These are phyloP conservation scores for Thymelicus acteon DNA, from an alignment of 2,888 invertebrate genomes.

Conservation along the genomic window DNA sequence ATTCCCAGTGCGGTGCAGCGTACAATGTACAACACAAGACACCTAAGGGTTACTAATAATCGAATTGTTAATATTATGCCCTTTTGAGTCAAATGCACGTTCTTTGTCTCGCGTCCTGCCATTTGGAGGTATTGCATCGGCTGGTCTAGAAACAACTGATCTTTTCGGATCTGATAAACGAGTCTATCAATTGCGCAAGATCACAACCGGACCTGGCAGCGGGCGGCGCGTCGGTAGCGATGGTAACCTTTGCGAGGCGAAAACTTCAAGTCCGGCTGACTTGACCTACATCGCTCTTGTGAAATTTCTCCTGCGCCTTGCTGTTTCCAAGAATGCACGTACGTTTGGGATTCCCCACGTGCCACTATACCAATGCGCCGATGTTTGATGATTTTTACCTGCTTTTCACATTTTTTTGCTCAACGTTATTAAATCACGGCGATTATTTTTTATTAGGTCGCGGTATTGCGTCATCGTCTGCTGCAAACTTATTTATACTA, in stretches of 20 bases:
- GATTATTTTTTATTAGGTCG: slow-evolving; percentile 12
- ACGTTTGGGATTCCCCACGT: slow-evolving; percentile 71
- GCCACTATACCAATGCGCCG: slow-evolving; percentile 39
- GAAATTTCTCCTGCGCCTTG: slow-evolving; percentile 79
- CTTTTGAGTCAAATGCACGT: slow-evolving; percentile 4
- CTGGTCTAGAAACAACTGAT: slow-evolving; percentile 67
- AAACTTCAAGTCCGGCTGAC: slow-evolving; percentile 81
- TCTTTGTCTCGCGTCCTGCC: slow-evolving; percentile 33
- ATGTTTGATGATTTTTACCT: slow-evolving; percentile 36
- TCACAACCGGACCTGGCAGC: slow-evolving; percentile 70
- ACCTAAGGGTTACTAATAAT: slow-evolving; percentile 9
- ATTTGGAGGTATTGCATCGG: slow-evolving; percentile 42
- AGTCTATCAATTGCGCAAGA: slow-evolving; percentile 77
- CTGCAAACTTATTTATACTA: not conserved
- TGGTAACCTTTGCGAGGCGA: slow-evolving; percentile 80
- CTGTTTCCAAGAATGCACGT: slow-evolving; percentile 72
- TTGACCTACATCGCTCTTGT: slow-evolving; percentile 81
- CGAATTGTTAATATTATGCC: slow-evolving; percentile 9
- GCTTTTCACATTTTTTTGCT: slow-evolving; percentile 21
- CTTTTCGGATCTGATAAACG: slow-evolving; percentile 76
- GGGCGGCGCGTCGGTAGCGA: slow-evolving; percentile 59
- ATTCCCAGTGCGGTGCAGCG: slow-evolving; percentile 49
- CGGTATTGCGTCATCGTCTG: slow-evolving; percentile 19
- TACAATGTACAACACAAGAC: slow-evolving; percentile 44
- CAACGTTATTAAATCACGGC: not conserved